A percentile compares a stretch with the other conserved stretches of the same genome.
Conservation (phyloP, 2,888 invertebrate genomes). For the Heliconius hortense region DNA sequence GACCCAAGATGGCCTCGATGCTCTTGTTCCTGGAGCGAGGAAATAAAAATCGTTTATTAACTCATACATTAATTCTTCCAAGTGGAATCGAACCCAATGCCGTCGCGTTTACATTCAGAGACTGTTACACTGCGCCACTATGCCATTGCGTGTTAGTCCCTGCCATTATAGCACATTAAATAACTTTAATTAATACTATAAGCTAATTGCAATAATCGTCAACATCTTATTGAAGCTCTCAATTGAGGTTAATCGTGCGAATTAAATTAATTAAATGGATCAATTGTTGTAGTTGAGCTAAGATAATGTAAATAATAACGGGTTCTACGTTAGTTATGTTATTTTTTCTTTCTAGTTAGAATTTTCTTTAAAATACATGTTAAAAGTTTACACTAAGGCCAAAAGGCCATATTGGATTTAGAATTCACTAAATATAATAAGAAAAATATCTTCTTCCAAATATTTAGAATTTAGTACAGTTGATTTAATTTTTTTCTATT, state of each 20-base stretch:
- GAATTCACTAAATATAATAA: too few relatives aligned
- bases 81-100: not conserved
- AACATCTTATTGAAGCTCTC: slow-evolving; percentile 12
- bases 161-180: too few relatives aligned
- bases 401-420: too few relatives aligned
- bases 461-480: too few relatives aligned
- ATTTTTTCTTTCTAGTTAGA: not conserved
- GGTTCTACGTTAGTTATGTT: not conserved
- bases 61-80: too few relatives aligned
- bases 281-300: not conserved
- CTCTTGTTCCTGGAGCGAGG: too few relatives aligned
- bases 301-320: not conserved
- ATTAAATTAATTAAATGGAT: slow-evolving; percentile 11
- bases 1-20: too few relatives aligned
- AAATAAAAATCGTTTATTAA: too few relatives aligned
- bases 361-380: too few relatives aligned
- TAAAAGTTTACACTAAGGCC: too few relatives aligned
- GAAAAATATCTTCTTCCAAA: too few relatives aligned
- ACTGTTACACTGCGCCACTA: not conserved
- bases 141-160: not conserved
- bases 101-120: not conserved
- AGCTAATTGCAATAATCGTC: slow-evolving; percentile 13
- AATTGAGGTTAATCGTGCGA: slow-evolving; percentile 13
- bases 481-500: too few relatives aligned
- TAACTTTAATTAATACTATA: slow-evolving; percentile 4